Base-by-base conservation (phyloP, 1,140 invertebrate genomes). In the Psix sp. region DNA sequence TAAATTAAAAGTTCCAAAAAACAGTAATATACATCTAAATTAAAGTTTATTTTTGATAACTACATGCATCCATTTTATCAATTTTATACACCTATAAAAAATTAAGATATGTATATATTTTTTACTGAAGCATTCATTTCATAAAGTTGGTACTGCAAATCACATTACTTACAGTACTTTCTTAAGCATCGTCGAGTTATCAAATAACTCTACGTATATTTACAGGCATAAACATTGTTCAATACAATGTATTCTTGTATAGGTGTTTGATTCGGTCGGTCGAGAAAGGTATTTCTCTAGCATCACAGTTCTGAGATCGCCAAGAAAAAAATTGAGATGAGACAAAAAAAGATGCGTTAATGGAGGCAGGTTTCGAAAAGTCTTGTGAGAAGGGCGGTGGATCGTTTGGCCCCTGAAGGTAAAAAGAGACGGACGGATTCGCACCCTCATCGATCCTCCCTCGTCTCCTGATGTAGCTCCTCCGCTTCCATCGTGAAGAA, bases 381-480 rank as follows among this genome's bases (percentile, higher is more conserved):
- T 20, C 20, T 35, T 13, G 38, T 9, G 38, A 49, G 48, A 54
- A 39, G 74, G 77, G 24, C 76, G 68, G 73, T 70, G 68, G 73
- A 73, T 76, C 79, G 74, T 82, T 82, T 82, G 80, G 80, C 78
- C 82, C 77, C 70, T 29, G 76, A 74, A 78, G 76, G 81, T 74
- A 62, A 49, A 67, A 72, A 54, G 45, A 62, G 62, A 71, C 16
- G 18, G 35, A 49, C 33, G 17, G 39, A 66, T 65, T 36, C 68
- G 76, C 70, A 77, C 80, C 79, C 79, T 82, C 81, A 80, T 82
- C 79, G 78, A 83, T 81, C 79, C 80, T 81, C 60, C 70, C 74
- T 66, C 66, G 18, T 71, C 68, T 71, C 70, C 51, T 56, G 72
- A 36, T 26, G 0, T 33, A 51, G 21, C 56, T 57, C 49, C 33